These are phyloP conservation scores for Drosophila testacea DNA, from an alignment of 2,888 invertebrate genomes.

Conservation along the genomic window DNA sequence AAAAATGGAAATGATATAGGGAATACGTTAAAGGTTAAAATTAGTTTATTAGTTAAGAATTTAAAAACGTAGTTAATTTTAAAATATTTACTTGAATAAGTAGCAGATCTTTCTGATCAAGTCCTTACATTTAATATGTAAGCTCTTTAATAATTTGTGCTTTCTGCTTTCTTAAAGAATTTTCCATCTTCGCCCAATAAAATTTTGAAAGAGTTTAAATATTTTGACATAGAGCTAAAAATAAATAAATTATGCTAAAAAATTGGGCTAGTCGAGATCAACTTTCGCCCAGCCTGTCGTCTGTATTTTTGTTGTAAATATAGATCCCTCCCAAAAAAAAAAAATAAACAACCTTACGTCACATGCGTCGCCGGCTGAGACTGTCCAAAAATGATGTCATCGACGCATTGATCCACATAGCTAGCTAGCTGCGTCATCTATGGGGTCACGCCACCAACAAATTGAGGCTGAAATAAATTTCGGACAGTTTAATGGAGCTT, in stretches of 20 bases:
- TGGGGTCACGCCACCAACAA: constrained; percentile 74
- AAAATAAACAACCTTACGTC: constrained; percentile 57
- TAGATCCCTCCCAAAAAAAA: constrained; percentile 51
- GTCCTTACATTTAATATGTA: no score
- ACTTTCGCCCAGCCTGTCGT: constrained; percentile 13
- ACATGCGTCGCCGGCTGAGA: constrained; percentile 36
- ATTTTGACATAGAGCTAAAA: constrained; percentile 23
- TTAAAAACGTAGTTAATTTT: no score
- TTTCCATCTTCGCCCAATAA: background rate
- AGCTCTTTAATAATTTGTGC: no score
- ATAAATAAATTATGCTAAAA: constrained; percentile 9
- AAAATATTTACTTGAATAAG: no score
- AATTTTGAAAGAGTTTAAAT: constrained; percentile 11
- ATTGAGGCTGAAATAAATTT: constrained; percentile 75
- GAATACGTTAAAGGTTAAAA: no score
- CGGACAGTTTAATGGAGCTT: constrained; percentile 63
- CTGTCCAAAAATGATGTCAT: constrained; percentile 68
- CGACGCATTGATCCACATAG: constrained; percentile 68
- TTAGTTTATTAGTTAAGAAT: no score
- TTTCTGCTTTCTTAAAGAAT: background rate
- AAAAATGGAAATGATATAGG: no score
- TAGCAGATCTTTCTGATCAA: no score
- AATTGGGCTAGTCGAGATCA: constrained; percentile 30
- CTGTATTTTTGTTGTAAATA: constrained; percentile 54
- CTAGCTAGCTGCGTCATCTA: constrained; percentile 41